A percentile compares a stretch with the other conserved stretches of the same genome.
These are phyloP conservation scores for Nymphalis c-album DNA, from an alignment of 2,888 invertebrate genomes.

Conservation along the genomic window DNA sequence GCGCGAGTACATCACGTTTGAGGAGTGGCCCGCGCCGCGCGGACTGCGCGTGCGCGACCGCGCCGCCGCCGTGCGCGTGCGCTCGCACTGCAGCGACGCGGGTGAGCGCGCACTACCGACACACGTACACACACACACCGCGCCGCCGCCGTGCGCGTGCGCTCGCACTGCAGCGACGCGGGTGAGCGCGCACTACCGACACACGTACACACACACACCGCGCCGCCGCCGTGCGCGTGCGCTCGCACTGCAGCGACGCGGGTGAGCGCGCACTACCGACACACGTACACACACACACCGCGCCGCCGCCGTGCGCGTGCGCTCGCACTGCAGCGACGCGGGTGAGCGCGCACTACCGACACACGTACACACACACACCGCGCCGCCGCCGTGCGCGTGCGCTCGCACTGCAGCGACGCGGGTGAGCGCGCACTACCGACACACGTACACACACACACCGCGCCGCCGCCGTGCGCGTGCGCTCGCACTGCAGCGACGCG, in stretches of 20 bases:
- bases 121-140: slow-evolving; percentile 84
- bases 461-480: slow-evolving; percentile 84
- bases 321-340: slow-evolving; percentile 67
- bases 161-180: slow-evolving; percentile 67
- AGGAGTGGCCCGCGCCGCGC: slow-evolving; percentile 91
- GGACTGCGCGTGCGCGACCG: slow-evolving; percentile 88
- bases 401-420: slow-evolving; percentile 84
- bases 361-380: slow-evolving; percentile 91
- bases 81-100: slow-evolving; percentile 84
- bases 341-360: slow-evolving; percentile 39
- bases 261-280: slow-evolving; percentile 40
- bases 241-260: slow-evolving; percentile 84
- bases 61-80: slow-evolving; percentile 87
- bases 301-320: slow-evolving; percentile 84
- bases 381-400: slow-evolving; percentile 87
- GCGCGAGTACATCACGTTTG: slow-evolving; percentile 95
- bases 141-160: slow-evolving; percentile 84
- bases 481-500: slow-evolving; percentile 67
- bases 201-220: slow-evolving; percentile 91
- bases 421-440: slow-evolving; percentile 40
- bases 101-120: slow-evolving; percentile 40
- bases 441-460: slow-evolving; percentile 84
- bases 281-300: slow-evolving; percentile 84
- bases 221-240: slow-evolving; percentile 87
- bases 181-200: slow-evolving; percentile 39